phyloP scores from a whole-genome alignment of 2,888 invertebrate species.

The Dryococelus australis region DNA sequence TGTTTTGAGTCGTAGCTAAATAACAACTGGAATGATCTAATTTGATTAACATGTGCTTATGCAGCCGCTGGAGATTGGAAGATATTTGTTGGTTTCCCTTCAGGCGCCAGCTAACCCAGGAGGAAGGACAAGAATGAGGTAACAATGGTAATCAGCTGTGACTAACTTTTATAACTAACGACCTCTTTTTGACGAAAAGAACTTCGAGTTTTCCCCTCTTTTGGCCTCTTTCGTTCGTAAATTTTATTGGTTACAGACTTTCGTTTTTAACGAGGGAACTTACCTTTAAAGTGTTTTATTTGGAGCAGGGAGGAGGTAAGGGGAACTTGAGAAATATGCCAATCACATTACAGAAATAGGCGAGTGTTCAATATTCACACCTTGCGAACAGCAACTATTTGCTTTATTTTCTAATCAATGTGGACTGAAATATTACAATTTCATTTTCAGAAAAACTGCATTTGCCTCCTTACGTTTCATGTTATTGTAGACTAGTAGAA shows the following conservation, averaged over 20 bases:
- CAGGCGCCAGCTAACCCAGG: too few species aligned
- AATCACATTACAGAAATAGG: background rate
- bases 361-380: background rate
- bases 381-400: background rate
- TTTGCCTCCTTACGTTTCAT: background rate
- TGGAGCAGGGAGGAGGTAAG: background rate
- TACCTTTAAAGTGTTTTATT: background rate
- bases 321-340: background rate
- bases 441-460: background rate
- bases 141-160: background rate
- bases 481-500: too few species aligned
- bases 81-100: too few species aligned
- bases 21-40: too few species aligned
- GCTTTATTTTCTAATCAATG: background rate
- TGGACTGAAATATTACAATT: background rate
- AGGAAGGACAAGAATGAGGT: background rate
- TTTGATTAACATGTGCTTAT: too few species aligned
- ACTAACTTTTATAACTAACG: slow-evolving; percentile 16
- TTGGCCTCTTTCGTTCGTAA: background rate
- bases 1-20: too few species aligned
- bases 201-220: background rate
- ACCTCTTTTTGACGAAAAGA: background rate
- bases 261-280: background rate
- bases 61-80: too few species aligned
- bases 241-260: background rate